Evolutionary conservation across 2,888 invertebrate species (phyloP).

Genomic region (Harmothoe impar): DNA sequence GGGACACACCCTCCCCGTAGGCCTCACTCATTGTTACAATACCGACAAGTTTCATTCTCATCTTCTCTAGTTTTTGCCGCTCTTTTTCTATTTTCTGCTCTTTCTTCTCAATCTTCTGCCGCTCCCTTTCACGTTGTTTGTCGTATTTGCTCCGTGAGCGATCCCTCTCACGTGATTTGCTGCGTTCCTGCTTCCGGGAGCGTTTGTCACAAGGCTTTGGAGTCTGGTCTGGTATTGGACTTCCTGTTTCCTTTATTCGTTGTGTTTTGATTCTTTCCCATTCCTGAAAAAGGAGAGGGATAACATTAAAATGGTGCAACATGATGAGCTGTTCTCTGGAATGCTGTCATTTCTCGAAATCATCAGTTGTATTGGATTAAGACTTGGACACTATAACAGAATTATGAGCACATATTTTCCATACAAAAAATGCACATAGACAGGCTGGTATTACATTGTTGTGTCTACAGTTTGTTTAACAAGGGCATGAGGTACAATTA

Average conservation of each 20-base stretch:
- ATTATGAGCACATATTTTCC: too few relatives aligned
- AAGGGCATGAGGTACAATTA: too few relatives aligned
- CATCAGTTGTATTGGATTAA: too few relatives aligned
- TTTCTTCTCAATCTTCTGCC: conserved; percentile 69
- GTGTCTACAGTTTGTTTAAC: too few relatives aligned
- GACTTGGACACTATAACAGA: too few relatives aligned
- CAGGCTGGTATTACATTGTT: too few relatives aligned
- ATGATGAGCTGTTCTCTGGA: too few relatives aligned
- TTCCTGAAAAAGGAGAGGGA: conserved; percentile 24
- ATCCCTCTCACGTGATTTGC: conserved; percentile 67
- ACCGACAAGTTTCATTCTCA: conserved; percentile 80
- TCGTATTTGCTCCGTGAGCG: conserved; percentile 67
- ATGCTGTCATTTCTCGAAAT: too few relatives aligned
- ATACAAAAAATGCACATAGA: too few relatives aligned
- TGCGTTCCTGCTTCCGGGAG: conserved; percentile 62
- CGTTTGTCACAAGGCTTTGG: conserved; percentile 58
- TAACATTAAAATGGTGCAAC: background rate
- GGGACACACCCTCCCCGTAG: conserved; percentile 91
- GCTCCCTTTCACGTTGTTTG: conserved; percentile 64
- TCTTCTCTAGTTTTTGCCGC: conserved; percentile 86
- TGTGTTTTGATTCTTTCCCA: conserved; percentile 56
- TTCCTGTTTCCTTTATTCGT: conserved; percentile 62
- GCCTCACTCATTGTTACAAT: conserved; percentile 88
- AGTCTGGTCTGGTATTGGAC: conserved; percentile 55
- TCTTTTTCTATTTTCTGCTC: conserved; percentile 86